These are phyloP conservation scores for Sus scrofa DNA, from an alignment of 2,113 vertebrate genomes.

Conservation along the genomic window T2T-Sscrofa CM000819.6:123853001-123853500, in stretches of 20 bases:
- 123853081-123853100: too few relatives aligned
- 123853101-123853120: too few relatives aligned
- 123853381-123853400: background rate
- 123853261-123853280: background rate
- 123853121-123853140: too few relatives aligned
- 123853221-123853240: background rate
- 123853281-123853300: background rate
- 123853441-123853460: background rate
- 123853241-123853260: background rate
- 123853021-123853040: too few relatives aligned
- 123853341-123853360: background rate
- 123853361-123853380: background rate
- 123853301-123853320: background rate
- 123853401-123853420: background rate
- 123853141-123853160: background rate
- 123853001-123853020: too few relatives aligned
- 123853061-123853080: too few relatives aligned
- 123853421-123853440: background rate
- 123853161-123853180: background rate
- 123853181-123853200: background rate
- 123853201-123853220: background rate
- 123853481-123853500: background rate
- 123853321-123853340: background rate
- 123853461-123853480: background rate
- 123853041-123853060: too few relatives aligned